Base-by-base conservation (phyloP, 2,888 invertebrate species). In the Escarpia spicata region DNA sequence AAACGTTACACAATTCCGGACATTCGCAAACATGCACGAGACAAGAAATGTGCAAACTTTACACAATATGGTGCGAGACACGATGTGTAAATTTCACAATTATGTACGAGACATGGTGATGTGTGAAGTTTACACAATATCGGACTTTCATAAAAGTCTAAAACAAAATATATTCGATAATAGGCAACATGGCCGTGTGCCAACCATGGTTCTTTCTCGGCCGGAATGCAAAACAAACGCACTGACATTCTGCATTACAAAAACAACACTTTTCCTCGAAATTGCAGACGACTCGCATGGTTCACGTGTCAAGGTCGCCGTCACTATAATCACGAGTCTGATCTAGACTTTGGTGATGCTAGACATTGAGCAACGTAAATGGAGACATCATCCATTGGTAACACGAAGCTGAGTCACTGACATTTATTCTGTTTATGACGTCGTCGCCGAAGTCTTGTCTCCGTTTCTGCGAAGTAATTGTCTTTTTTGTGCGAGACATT, bases 341-440 rank as follows among this genome's bases (percentile, higher is more conserved):
- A 60, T 60, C 75, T 2, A 75, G 75, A 26, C 19, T 75, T 19
- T n/a, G 52, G 52, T 26, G 75, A 26, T 75, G 26, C 2, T n/a
- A 75, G 19, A 19, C 19, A 26, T 75, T 75, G 26, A 75, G 19
- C 75, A 75, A 75, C 15, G 26, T 75, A 75, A 75, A 75, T 75
- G 52, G 52, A 75, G 75, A 75, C 75, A 75, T 75, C 75, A 26
- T 26, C 75, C 2, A 26, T 75, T 26, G 19, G 75, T 26, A 75
- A 60, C 19, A 19, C 60, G 60, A 60, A 2, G 4, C 15, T 75
- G 75, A 75, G 2, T 19, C 75, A 75, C 26, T 1, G 75, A 3
- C n/a, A 75, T 75, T 75, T 75, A 75, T 75, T 75, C 75, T 75
- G 26, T 75, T n/a, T 75, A 26, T 75, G 75, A 75, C 75, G 75